phyloP scores from a whole-genome alignment of 2,113 vertebrate species.

The Pipa parva region DNA sequence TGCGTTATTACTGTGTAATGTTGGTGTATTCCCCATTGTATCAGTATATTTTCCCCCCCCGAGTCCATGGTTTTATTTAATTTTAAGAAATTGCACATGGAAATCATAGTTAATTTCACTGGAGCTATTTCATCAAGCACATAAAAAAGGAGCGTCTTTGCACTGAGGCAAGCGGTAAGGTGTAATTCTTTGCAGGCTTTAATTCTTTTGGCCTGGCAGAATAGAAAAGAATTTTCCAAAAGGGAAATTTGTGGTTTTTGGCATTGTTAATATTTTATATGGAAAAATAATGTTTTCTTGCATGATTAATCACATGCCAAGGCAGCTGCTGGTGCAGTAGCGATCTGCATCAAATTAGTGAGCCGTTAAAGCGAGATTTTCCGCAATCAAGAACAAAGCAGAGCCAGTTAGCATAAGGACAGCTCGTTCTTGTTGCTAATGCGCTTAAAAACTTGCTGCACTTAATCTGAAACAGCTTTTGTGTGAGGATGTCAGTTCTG shows the following conservation, averaged over 20 bases:
- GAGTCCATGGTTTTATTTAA: slow-evolving; percentile 18
- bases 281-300: slow-evolving; percentile 64
- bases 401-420: slow-evolving; percentile 68
- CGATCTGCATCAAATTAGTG: slow-evolving; percentile 75
- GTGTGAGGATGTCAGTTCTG: slow-evolving; percentile 50
- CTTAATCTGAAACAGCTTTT: slow-evolving; percentile 75
- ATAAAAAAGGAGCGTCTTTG: slow-evolving; percentile 21
- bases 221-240: slow-evolving; percentile 51
- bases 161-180: slow-evolving; percentile 19
- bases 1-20: slow-evolving; percentile 21
- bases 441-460: slow-evolving; percentile 76
- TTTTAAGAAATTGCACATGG: slow-evolving; percentile 38
- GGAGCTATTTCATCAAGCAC: slow-evolving; percentile 47
- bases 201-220: slow-evolving; percentile 45
- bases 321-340: slow-evolving; percentile 72
- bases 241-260: slow-evolving; percentile 62
- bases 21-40: slow-evolving; percentile 18
- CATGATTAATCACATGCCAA: slow-evolving; percentile 73
- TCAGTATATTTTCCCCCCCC: slow-evolving; percentile 23
- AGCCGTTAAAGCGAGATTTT: slow-evolving; percentile 80
- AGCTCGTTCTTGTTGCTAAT: slow-evolving; percentile 82
- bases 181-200: slow-evolving; percentile 51
- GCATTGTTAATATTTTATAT: slow-evolving; percentile 62
- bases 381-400: slow-evolving; percentile 75
- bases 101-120: slow-evolving; percentile 47